Conservation (phyloP, 1,140 invertebrate genomes). For the Drosophila rufa region DNA sequence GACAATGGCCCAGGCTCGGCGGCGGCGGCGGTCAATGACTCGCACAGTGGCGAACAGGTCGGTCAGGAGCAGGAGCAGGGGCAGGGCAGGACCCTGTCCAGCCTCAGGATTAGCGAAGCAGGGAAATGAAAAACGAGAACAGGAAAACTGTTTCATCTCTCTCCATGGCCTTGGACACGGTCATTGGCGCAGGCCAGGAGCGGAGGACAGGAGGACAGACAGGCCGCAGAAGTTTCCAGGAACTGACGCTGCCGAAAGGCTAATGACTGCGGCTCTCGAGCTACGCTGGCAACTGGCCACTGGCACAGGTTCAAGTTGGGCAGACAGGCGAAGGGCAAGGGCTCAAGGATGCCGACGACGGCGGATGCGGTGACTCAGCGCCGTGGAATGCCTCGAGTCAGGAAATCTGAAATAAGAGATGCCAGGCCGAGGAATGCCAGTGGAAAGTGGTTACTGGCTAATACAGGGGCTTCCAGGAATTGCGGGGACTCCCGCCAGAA, state of each 20-base stretch:
- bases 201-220: not conserved
- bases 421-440: not conserved
- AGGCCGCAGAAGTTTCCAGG: conserved; percentile 62
- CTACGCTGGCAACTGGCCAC: conserved; percentile 3
- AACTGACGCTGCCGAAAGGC: conserved; percentile 68
- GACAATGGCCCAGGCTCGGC: conserved; percentile 26
- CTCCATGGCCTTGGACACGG: conserved; percentile 58
- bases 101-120: conserved; percentile 38
- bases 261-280: too few relatives aligned
- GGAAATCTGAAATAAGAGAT: conserved; percentile 18
- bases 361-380: conserved; percentile 1
- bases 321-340: conserved; percentile 6
- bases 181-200: conserved; percentile 54
- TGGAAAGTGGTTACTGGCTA: not conserved
- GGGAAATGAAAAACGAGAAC: conserved; percentile 68
- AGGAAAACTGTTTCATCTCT: conserved; percentile 64
- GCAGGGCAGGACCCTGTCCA: conserved; percentile 43
- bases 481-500: conserved; percentile 10
- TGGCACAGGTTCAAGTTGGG: not conserved
- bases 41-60: not conserved
- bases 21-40: conserved; percentile 49
- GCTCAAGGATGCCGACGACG: conserved; percentile 55
- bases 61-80: conserved; percentile 20
- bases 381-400: conserved; percentile 36
- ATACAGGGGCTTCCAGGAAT: conserved; percentile 19